Percentiles rank a stretch among this genome's conserved stretches.
phyloP scores from a whole-genome alignment of 2,113 vertebrate genomes.

The Platysteira castanea region DNA sequence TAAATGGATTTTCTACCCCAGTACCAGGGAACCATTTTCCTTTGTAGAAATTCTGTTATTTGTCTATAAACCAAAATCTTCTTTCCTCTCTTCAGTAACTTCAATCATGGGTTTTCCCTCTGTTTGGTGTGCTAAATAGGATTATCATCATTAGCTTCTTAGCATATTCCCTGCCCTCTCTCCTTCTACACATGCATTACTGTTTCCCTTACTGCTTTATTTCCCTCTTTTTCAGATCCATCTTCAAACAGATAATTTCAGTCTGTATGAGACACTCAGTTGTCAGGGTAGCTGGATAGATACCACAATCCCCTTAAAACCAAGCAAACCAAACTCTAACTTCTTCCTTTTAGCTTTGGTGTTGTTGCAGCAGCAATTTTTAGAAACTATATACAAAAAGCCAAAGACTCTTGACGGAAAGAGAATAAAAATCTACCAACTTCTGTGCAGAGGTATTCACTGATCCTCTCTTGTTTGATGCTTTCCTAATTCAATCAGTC shows the following conservation, averaged over 20 bases:
- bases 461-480: background rate
- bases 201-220: background rate
- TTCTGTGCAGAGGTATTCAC: background rate
- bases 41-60: background rate
- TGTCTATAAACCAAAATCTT: background rate
- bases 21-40: background rate
- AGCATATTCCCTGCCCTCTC: background rate
- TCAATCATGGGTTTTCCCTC: background rate
- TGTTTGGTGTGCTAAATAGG: constrained; percentile 13
- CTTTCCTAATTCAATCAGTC: background rate
- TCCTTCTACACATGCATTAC: background rate
- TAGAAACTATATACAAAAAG: background rate
- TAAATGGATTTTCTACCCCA: background rate
- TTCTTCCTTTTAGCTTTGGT: background rate
- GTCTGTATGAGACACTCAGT: background rate
- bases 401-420: background rate
- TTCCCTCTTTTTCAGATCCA: background rate
- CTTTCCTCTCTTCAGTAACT: background rate
- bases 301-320: background rate
- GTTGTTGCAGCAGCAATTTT: background rate
- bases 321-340: background rate
- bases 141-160: constrained; percentile 43
- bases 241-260: background rate
- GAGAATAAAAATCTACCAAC: background rate
- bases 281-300: background rate